phyloP scores from a whole-genome alignment of 2,113 vertebrate genomes.

The Grus americana region DNA sequence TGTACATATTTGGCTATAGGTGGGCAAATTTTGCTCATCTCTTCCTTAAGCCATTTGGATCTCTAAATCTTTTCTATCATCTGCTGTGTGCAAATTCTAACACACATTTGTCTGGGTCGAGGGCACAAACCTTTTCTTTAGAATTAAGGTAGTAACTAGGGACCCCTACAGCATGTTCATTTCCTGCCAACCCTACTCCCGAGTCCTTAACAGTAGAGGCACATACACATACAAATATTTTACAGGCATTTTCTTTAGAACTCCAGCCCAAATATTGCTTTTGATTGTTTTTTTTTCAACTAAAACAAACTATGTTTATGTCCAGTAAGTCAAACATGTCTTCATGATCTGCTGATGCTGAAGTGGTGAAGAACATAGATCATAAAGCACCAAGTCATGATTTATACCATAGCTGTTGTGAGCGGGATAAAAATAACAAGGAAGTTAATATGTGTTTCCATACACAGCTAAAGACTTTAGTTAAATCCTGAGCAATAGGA shows the following conservation, averaged over 20 bases:
- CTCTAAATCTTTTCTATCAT: background rate
- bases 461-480: background rate
- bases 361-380: background rate
- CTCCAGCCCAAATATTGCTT: background rate
- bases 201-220: background rate
- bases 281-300: background rate
- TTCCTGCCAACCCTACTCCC: background rate
- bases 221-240: background rate
- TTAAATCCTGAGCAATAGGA: background rate
- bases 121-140: background rate
- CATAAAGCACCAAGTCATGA: background rate
- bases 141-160: background rate
- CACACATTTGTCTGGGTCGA: background rate
- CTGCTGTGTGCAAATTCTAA: background rate
- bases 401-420: background rate
- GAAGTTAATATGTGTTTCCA: background rate
- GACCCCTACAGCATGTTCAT: background rate
- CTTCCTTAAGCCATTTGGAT: background rate
- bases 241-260: background rate
- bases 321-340: background rate
- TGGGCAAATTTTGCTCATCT: background rate
- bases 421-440: background rate
- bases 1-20: background rate
- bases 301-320: background rate
- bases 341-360: background rate